Evolutionary conservation across 2,113 vertebrate species (phyloP).

Genomic region (Otis tarda): DNA sequence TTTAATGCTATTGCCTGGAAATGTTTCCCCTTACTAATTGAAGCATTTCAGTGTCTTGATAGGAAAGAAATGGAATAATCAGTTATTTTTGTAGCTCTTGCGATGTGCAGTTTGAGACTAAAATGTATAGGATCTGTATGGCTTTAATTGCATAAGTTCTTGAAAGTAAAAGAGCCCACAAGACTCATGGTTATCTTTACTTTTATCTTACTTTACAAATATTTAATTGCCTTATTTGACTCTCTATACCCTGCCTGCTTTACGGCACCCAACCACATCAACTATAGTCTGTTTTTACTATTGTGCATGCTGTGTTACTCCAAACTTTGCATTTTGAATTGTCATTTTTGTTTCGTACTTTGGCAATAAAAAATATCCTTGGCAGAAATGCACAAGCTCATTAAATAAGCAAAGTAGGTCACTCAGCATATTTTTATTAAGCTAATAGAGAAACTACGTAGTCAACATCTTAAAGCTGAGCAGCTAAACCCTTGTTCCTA

Average conservation of each 20-base stretch:
- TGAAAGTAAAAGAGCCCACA: not conserved
- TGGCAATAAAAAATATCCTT: not conserved
- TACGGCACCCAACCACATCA: fast-evolving
- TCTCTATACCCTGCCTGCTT: not conserved
- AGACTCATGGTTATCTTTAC: not conserved
- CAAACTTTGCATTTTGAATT: not conserved
- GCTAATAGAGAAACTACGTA: not conserved
- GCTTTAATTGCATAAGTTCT: not conserved
- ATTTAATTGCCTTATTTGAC: not conserved
- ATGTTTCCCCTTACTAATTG: not conserved
- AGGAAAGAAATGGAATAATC: not conserved
- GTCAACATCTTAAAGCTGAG: not conserved
- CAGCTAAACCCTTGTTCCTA: not conserved
- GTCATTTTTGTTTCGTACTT: not conserved
- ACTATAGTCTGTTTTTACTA: not conserved
- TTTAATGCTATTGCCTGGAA: not conserved
- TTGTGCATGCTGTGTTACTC: not conserved
- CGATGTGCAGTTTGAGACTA: not conserved
- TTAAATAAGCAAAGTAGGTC: slow-evolving; percentile 5
- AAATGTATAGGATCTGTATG: not conserved
- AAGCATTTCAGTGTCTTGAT: not conserved
- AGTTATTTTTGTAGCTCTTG: not conserved
- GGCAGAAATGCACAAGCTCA: not conserved
- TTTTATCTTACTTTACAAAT: not conserved
- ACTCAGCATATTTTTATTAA: not conserved